These are phyloP conservation scores for Cyprinodon tularosa DNA, from an alignment of 2,113 vertebrate genomes.

Conservation along the genomic window DNA sequence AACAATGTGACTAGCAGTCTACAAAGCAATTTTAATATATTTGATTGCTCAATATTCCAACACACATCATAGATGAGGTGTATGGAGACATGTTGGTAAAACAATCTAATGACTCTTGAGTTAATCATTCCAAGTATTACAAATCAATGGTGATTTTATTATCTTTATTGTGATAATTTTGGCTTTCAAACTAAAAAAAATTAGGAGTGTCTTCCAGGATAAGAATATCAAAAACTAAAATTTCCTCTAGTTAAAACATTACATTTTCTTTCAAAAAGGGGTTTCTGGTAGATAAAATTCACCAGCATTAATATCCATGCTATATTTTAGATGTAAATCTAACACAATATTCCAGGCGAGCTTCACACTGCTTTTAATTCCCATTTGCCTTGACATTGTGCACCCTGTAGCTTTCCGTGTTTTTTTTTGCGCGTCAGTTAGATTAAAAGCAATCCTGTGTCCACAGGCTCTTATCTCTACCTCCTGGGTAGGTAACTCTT, in stretches of 20 bases:
- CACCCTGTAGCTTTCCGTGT: conserved; percentile 4
- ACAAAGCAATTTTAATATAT: too few species aligned
- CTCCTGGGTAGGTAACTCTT: conserved; percentile 64
- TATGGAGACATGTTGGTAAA: neutral
- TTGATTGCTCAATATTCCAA: too few species aligned
- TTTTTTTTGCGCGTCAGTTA: conserved; percentile 4
- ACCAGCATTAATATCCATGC: neutral
- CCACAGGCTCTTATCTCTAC: conserved; percentile 65
- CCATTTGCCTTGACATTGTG: neutral
- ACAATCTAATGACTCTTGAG: too few species aligned
- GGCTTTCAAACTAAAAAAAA: too few species aligned
- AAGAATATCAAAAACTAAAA: neutral
- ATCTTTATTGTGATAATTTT: too few species aligned
- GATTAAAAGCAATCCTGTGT: conserved; percentile 27
- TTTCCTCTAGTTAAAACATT: neutral
- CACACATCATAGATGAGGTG: neutral
- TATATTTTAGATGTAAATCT: neutral
- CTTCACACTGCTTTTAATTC: neutral
- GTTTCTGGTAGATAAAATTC: neutral
- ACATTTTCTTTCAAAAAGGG: neutral
- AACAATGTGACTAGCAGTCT: neutral
- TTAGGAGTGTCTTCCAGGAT: too few species aligned
- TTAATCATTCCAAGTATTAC: too few species aligned
- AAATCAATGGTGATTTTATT: too few species aligned
- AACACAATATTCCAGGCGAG: neutral